A percentile compares a stretch with the other conserved stretches of the same genome.
Evolutionary conservation across 2,113 vertebrate genomes (phyloP).

Genomic region (Rynchops niger): DNA sequence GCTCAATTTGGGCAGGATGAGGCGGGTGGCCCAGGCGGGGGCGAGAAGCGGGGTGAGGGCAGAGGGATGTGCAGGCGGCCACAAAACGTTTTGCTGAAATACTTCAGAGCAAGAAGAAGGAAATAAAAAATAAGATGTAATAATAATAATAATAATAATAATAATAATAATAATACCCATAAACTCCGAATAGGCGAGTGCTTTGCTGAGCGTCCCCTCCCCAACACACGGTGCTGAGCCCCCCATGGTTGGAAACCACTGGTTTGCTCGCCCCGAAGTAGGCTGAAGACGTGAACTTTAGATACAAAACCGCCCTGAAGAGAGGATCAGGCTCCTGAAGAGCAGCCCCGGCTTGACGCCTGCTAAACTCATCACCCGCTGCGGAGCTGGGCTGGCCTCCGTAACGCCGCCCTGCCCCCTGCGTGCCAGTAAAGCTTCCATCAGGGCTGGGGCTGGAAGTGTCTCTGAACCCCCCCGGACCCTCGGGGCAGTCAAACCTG

Average conservation of each 20-base stretch:
- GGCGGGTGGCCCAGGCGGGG: not conserved
- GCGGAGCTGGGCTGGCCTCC: not conserved
- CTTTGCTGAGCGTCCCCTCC: not conserved
- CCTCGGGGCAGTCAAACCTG: not conserved
- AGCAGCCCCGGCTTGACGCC: fast-evolving
- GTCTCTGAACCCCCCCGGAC: not conserved
- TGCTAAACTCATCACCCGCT: not conserved
- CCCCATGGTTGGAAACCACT: fast-evolving
- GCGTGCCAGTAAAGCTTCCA: fast-evolving
- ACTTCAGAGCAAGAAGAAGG: not conserved
- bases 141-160: not conserved
- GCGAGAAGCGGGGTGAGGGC: not conserved
- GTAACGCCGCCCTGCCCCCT: fast-evolving
- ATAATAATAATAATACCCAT: not conserved
- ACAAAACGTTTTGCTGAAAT: not conserved
- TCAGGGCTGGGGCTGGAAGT: not conserved
- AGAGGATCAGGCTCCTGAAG: fast-evolving
- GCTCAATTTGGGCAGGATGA: not conserved
- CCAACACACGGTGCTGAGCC: not conserved
- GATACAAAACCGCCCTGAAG: not conserved
- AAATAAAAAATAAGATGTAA: not conserved
- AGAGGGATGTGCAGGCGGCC: not conserved
- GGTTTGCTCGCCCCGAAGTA: not conserved
- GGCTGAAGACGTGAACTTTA: not conserved
- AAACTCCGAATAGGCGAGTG: not conserved